phyloP scores from a whole-genome alignment of 1,140 invertebrate species.

The Bombus confusus region DNA sequence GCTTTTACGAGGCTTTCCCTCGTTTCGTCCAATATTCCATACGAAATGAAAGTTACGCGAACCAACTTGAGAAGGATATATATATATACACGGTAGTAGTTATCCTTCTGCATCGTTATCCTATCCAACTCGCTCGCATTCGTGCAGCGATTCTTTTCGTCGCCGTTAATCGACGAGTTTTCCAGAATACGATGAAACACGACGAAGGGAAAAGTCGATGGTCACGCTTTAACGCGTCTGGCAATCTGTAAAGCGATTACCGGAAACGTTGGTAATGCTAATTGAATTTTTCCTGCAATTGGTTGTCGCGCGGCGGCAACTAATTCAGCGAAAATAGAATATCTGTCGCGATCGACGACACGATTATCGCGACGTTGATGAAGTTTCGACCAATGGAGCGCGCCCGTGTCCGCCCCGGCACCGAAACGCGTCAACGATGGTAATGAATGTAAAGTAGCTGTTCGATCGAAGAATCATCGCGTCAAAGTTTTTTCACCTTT shows the following conservation, averaged over 20 bases:
- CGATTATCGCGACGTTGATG: slow-evolving; percentile 65
- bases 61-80: no score
- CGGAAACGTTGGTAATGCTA: slow-evolving; percentile 24
- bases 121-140: no score
- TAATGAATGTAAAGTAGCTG: slow-evolving; percentile 51
- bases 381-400: slow-evolving; percentile 60
- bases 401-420: background rate
- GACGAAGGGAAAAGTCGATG: background rate
- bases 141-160: background rate
- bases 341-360: slow-evolving; percentile 57
- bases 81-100: no score
- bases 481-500: background rate
- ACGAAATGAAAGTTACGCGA: no score
- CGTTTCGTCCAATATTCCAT: no score
- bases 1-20: no score
- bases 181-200: background rate
- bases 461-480: background rate
- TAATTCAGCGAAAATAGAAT: slow-evolving; percentile 61
- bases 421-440: slow-evolving; percentile 1
- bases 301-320: slow-evolving; percentile 24
- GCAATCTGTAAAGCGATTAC: slow-evolving; percentile 42
- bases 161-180: background rate
- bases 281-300: slow-evolving; percentile 49
- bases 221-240: background rate
- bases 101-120: no score